Conservation (phyloP, 2,888 invertebrate species). For the Plebejus melissa region DNA sequence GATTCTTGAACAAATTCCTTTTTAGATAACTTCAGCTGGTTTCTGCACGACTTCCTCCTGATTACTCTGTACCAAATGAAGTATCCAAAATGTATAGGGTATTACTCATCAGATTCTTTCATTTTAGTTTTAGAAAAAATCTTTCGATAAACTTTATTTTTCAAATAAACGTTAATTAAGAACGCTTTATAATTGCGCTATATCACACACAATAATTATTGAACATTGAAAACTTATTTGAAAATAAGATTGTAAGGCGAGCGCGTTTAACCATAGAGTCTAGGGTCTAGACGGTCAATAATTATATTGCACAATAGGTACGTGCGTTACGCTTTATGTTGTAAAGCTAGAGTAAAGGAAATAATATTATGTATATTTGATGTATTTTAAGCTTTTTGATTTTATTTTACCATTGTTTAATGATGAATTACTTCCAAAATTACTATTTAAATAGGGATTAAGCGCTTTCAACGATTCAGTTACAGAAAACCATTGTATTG, state of each 20-base stretch:
- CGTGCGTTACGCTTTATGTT: too few relatives aligned
- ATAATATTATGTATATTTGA: too few relatives aligned
- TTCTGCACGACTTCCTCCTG: conserved; percentile 66
- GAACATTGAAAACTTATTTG: too few relatives aligned
- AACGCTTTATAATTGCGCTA: not conserved
- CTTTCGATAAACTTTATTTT: not conserved
- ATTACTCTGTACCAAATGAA: conserved; percentile 58
- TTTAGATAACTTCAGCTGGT: conserved; percentile 51
- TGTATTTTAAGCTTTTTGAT: not conserved
- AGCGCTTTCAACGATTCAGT: not conserved
- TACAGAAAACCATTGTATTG: conserved; percentile 11
- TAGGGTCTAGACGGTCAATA: too few relatives aligned
- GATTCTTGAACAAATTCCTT: conserved; percentile 55
- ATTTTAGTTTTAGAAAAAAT: not conserved
- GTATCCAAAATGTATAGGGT: conserved; percentile 45
- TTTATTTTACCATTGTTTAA: not conserved
- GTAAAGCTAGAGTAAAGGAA: not conserved
- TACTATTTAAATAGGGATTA: not conserved
- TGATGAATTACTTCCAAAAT: not conserved
- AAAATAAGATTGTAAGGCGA: too few relatives aligned
- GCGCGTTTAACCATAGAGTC: too few relatives aligned
- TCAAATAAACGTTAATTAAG: too few relatives aligned
- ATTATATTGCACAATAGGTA: too few relatives aligned
- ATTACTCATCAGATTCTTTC: conserved; percentile 8
- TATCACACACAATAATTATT: too few relatives aligned